Evolutionary conservation across 2,888 invertebrate genomes (phyloP), one percentile per base, ranked within the genome.

Genomic region (Cecidostiba fungosa): DNA sequence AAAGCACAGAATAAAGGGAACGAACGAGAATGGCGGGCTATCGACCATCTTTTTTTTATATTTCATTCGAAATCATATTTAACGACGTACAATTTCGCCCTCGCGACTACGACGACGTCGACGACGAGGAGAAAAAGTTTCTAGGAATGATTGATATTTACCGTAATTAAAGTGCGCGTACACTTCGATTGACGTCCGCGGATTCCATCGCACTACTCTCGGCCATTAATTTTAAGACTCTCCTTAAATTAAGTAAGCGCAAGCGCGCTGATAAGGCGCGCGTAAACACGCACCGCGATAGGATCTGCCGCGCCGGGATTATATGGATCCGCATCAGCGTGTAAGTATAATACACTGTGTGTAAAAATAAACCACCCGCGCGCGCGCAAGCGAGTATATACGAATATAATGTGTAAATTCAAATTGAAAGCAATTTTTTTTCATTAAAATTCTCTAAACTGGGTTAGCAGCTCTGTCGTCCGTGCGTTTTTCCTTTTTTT

Each of bases 11-110:
- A 54, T 54, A 54, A 54, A 59, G 54, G n/a, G 23, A 54, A 5
- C n/a, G 54, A 59, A 23, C n/a, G n/a, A n/a, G n/a, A n/a, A 59
- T 12, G 29, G 12, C 29, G 10, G 26, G 10, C 19, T 54, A 86
- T 85, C 86, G 86, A 85, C 86, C 66, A 66, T 66, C 66, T 66
- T 66, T 29, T 66, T 29, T 66, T 66, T 66, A 66, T 66, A 29
- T 66, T 66, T 29, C 66, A 66, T 66, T 66, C 29, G 66, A 66
- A 66, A 66, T 66, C 66, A 66, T 66, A 66, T 66, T 66, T 66
- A 66, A 66, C 29, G 66, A 29, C 66, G 66, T 23, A 66, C 66
- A 26, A 66, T 66, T 66, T 26, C 54, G n/a, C n/a, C 54, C 54
- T n/a, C 54, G 50, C 50, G 47, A 10, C 16, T 16, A 32, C 4